These are phyloP conservation scores for Elymnias hypermnestra DNA, from an alignment of 1,140 invertebrate genomes.

Conservation along the genomic window DNA sequence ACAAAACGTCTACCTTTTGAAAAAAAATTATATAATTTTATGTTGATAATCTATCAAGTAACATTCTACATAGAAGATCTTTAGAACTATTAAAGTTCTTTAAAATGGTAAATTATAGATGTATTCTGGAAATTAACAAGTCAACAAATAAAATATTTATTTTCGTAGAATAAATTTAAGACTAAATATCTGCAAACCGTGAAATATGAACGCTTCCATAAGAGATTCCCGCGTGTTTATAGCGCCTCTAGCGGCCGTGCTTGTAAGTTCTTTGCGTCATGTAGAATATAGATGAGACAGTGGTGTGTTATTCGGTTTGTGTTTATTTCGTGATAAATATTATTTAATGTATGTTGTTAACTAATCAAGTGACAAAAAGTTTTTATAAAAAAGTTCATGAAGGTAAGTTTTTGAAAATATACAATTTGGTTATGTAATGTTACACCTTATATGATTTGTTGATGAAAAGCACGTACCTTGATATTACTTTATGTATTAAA, in stretches of 20 bases:
- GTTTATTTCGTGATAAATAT: slow-evolving; percentile 38
- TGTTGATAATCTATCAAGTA: too few species aligned
- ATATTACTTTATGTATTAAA: neutral
- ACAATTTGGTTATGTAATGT: slow-evolving; percentile 51
- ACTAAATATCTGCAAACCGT: too few species aligned
- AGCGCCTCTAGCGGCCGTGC: slow-evolving; percentile 15
- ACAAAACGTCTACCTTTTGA: too few species aligned
- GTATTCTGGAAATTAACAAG: too few species aligned
- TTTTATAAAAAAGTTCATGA: slow-evolving; percentile 13
- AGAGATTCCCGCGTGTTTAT: slow-evolving; percentile 20
- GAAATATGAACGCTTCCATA: slow-evolving; percentile 4
- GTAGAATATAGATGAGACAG: slow-evolving; percentile 20
- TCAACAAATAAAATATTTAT: too few species aligned
- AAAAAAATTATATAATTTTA: too few species aligned
- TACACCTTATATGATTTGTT: slow-evolving; percentile 11
- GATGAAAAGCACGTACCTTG: slow-evolving; percentile 20
- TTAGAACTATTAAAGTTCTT: too few species aligned
- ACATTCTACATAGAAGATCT: too few species aligned
- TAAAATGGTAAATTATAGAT: too few species aligned
- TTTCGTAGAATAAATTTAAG: too few species aligned
- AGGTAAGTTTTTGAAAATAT: slow-evolving; percentile 45
- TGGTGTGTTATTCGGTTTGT: slow-evolving; percentile 30
- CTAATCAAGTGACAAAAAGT: slow-evolving; percentile 1
- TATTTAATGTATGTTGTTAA: slow-evolving; percentile 3
- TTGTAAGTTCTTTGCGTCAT: slow-evolving; percentile 22